Evolutionary conservation across 2,113 vertebrate species (phyloP).

Genomic region (Tragelaphus scriptus): DNA sequence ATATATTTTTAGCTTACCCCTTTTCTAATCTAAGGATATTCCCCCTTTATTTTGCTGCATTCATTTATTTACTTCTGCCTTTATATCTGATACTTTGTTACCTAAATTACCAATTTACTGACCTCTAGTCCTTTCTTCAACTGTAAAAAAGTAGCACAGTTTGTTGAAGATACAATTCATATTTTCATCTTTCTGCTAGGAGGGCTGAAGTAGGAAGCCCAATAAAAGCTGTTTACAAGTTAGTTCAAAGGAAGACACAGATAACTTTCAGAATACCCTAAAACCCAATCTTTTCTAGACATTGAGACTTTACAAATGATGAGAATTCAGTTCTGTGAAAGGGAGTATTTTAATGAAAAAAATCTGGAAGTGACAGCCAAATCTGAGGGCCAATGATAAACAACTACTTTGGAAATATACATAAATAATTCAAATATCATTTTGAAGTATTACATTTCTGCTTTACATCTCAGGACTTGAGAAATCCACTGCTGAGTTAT

Average conservation of each 20-base stretch:
- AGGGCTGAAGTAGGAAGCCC: not conserved
- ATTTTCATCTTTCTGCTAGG: slow-evolving; percentile 1
- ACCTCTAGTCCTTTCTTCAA: slow-evolving; percentile 16
- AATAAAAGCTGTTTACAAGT: not conserved
- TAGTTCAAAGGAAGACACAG: not conserved
- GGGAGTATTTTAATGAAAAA: slow-evolving; percentile 16
- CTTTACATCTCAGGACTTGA: slow-evolving; percentile 20
- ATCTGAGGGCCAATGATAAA: slow-evolving; percentile 19
- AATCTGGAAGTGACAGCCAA: not conserved
- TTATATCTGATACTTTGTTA: not conserved
- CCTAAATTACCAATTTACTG: slow-evolving; percentile 17
- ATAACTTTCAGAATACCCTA: not conserved
- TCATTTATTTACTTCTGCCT: not conserved
- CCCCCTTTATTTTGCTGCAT: not conserved
- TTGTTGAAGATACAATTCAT: not conserved
- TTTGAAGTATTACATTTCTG: not conserved
- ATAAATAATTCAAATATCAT: not conserved
- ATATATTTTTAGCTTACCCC: not conserved
- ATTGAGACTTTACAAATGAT: not conserved
- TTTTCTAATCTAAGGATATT: not conserved
- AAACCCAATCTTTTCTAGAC: not conserved
- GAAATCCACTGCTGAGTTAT: slow-evolving; percentile 72
- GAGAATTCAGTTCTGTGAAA: slow-evolving; percentile 4
- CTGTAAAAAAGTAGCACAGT: not conserved
- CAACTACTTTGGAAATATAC: not conserved